A percentile compares a stretch with the other conserved stretches of the same genome.
These are phyloP conservation scores for Odocoileus hemionus DNA, from an alignment of 2,113 vertebrate genomes.

Conservation along the genomic window DNA sequence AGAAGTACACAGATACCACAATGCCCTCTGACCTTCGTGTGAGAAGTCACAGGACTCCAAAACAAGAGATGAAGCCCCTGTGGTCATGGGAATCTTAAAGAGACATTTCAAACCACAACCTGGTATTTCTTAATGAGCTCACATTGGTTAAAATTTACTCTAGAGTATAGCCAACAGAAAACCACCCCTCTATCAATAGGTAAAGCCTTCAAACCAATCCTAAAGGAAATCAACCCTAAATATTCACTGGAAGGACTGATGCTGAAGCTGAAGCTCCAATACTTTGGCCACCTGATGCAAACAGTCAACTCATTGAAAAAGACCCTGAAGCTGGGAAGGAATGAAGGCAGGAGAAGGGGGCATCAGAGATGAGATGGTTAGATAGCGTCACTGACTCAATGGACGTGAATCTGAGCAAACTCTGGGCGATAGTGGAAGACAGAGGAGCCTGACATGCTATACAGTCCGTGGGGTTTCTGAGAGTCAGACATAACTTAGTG, in stretches of 20 bases:
- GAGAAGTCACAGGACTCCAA: conserved; percentile 70
- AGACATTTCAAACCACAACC: background rate
- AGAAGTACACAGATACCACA: background rate
- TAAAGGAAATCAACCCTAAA: background rate
- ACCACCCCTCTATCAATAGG: background rate
- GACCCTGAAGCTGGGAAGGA: background rate
- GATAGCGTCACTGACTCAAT: background rate
- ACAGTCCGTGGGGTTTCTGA: background rate
- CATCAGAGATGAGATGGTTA: background rate
- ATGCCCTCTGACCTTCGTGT: conserved; percentile 74
- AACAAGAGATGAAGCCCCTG: conserved; percentile 73
- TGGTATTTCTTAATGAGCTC: background rate
- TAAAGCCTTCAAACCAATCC: background rate
- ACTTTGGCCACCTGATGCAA: background rate
- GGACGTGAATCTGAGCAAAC: background rate
- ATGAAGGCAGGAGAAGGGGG: background rate
- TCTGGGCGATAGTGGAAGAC: background rate
- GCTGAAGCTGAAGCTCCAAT: background rate
- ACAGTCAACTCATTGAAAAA: background rate
- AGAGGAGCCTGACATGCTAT: background rate
- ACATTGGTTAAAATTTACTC: background rate
- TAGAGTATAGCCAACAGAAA: background rate
- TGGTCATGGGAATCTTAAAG: conserved; percentile 72
- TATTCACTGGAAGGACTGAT: background rate
- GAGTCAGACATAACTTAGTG: background rate